These are phyloP conservation scores for Melanotaenia nigrans DNA, from an alignment of 2,797 vertebrate genomes.

Conservation along the genomic window DNA sequence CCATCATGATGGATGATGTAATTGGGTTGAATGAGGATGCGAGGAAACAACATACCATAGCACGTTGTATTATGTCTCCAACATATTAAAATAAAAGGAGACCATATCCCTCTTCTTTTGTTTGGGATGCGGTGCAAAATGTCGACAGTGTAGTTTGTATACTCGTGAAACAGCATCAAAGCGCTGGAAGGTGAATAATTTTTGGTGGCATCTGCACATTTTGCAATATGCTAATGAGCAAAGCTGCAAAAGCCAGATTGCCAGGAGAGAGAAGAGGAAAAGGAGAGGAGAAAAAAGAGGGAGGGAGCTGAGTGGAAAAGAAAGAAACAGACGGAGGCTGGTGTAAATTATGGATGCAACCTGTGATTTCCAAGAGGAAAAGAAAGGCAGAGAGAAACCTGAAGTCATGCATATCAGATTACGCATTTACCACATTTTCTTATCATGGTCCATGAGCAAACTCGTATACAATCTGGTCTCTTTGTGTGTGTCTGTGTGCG, in stretches of 20 bases:
- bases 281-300: constrained; percentile 48
- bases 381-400: constrained; percentile 80
- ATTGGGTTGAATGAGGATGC: constrained; percentile 57
- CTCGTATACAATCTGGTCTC: constrained; percentile 77
- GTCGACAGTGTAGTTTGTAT: constrained; percentile 75
- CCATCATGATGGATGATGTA: constrained; percentile 64
- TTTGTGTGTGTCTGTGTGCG: constrained; percentile 61
- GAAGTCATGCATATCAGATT: constrained; percentile 87
- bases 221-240: constrained; percentile 85
- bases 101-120: constrained; percentile 49
- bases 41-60: constrained; percentile 42
- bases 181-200: constrained; percentile 80
- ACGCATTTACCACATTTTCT: constrained; percentile 83
- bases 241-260: constrained; percentile 82
- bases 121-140: constrained; percentile 67
- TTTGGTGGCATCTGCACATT: constrained; percentile 85
- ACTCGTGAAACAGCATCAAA: constrained; percentile 73
- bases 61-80: constrained; percentile 25
- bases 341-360: constrained; percentile 85
- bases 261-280: constrained; percentile 76
- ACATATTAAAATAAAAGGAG: constrained; percentile 30
- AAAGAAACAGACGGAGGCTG: constrained; percentile 80
- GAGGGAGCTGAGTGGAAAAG: constrained; percentile 67
- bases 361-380: constrained; percentile 85
- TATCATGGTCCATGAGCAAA: constrained; percentile 82